phyloP scores from a whole-genome alignment of 2,888 invertebrate species.

The Tinea semifulvella region DNA sequence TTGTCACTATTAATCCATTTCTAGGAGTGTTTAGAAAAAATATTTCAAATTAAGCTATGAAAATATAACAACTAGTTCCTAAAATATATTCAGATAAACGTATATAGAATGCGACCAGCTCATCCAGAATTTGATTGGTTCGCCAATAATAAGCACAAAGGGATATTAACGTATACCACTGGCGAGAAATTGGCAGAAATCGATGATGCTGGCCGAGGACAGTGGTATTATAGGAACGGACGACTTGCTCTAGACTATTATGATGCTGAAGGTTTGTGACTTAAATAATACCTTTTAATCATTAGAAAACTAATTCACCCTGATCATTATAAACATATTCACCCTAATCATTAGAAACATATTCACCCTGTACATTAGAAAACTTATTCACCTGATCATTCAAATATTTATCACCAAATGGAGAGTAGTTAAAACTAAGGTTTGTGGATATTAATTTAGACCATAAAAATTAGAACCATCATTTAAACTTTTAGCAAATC shows the following conservation, averaged over 20 bases:
- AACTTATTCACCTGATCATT: no score
- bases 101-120: slow-evolving; percentile 54
- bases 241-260: slow-evolving; percentile 50
- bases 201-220: slow-evolving; percentile 43
- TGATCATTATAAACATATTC: no score
- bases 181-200: slow-evolving; percentile 51
- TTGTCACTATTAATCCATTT: no score
- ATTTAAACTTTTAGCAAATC: no score
- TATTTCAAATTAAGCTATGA: not conserved
- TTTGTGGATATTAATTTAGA: no score
- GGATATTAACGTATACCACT: slow-evolving; percentile 37
- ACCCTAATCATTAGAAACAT: no score
- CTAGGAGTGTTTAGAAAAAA: no score
- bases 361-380: no score
- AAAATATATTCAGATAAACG: slow-evolving; percentile 38
- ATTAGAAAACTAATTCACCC: no score
- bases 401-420: no score
- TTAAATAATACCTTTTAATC: not conserved
- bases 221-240: slow-evolving; percentile 48
- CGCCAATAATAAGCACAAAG: slow-evolving; percentile 43
- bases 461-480: no score
- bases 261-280: slow-evolving; percentile 41
- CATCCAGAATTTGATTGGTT: slow-evolving; percentile 59
- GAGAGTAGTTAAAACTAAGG: no score
- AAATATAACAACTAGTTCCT: not conserved